Evolutionary conservation across 2,113 vertebrate species (phyloP).

Genomic region (Asarcornis scutulata): DNA sequence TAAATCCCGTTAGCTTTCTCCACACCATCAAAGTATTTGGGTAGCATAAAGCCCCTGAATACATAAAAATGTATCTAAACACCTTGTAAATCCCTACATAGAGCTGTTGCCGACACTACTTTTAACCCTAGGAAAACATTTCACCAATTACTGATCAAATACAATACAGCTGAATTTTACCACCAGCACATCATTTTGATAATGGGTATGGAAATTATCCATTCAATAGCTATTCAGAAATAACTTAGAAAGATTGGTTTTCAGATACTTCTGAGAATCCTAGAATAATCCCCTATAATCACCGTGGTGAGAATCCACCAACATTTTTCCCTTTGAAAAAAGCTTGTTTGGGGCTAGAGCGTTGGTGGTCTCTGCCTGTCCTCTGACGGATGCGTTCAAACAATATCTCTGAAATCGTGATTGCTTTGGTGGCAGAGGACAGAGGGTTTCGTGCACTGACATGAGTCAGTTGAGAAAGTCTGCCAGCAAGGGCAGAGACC

Average conservation of each 20-base stretch:
- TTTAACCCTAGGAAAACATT: slow-evolving; percentile 77
- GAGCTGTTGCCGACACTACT: slow-evolving; percentile 66
- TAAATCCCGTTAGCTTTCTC: slow-evolving; percentile 58
- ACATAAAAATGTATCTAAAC: slow-evolving; percentile 75
- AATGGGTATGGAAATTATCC: slow-evolving; percentile 80
- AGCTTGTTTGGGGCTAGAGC: neutral
- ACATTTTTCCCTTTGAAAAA: slow-evolving; percentile 39
- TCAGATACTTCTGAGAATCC: slow-evolving; percentile 76
- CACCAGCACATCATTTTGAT: slow-evolving; percentile 76
- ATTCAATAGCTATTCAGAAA: slow-evolving; percentile 81
- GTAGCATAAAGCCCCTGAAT: slow-evolving; percentile 72
- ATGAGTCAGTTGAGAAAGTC: neutral
- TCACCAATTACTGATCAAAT: slow-evolving; percentile 79
- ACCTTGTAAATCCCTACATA: slow-evolving; percentile 73
- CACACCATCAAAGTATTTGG: slow-evolving; percentile 71
- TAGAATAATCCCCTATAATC: slow-evolving; percentile 76
- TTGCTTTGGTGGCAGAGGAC: neutral
- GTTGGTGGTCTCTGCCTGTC: slow-evolving; percentile 17
- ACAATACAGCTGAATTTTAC: slow-evolving; percentile 79
- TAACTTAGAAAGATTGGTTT: slow-evolving; percentile 78
- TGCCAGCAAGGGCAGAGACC: neutral
- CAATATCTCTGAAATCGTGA: neutral
- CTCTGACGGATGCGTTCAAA: accelerated
- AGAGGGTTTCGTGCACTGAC: neutral
- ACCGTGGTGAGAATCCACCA: slow-evolving; percentile 67